Base-by-base conservation (phyloP, 2,888 invertebrate species). In the Augochlorella aurata region DNA sequence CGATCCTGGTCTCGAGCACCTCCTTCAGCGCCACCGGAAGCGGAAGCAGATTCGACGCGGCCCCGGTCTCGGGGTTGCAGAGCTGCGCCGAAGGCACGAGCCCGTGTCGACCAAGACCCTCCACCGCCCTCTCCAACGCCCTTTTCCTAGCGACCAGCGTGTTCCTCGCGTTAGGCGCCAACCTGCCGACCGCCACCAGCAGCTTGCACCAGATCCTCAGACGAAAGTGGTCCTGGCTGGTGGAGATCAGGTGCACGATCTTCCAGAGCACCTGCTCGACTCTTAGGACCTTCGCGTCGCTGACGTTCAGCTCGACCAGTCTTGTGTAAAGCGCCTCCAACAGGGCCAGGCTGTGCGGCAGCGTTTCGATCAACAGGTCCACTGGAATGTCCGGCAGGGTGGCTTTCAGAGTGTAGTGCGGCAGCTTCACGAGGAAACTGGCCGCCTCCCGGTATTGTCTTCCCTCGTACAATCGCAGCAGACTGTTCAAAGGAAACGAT, bases 371-470 rank as follows among this genome's bases (percentile, higher is more conserved):
- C 88, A 98, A 95, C 87, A 98, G 94, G 92, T 98, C 98, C 73
- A 98, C 95, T 0, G 98, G 98, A 85, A 98, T 94, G 85, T 98
- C 98, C 1, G 95, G 94, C 0, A 97, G 96, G 1, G 97, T 96
- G 2, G 96, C 95, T 84, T 96, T 96, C 87, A 98, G 95, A 4
- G 98, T 97, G 1, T 96, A 96, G 61, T 96, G 96, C 7, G 97
- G 97, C 24, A 98, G 94, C 65, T 97, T 95, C 66, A 97, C 95
- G 84, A 98, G 95, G 79, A 98, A 97, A 65, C 96, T 96, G 0
- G 98, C 98, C 9, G 98, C 98, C 92, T 98, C 98, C n/a, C 97
- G 94, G 93, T 97, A 98, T 94, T 98, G 98, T 47, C 97, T 94
- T 12, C 98, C 98, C 92, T 98, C 98, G 88, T 98, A 97, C 88